Base-by-base conservation (phyloP, 2,797 vertebrate genomes). In the Melanotaenia pygmaea region DNA sequence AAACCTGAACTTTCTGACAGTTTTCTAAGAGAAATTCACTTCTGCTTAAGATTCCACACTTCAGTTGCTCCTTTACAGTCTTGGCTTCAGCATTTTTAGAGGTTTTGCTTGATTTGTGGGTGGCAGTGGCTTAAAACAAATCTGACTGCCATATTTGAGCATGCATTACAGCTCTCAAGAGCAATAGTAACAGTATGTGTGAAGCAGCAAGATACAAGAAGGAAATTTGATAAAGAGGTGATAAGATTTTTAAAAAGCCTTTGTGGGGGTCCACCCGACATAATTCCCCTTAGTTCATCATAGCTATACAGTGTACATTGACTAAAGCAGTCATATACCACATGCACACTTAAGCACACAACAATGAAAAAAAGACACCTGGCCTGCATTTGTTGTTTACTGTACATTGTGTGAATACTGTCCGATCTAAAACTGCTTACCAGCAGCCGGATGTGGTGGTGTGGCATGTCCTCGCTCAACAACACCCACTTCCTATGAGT, bases 401-500 rank as follows among this genome's bases (percentile, higher is more conserved):
- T 88, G 90, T 92, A 89, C 86, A 84, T 77, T 43, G 72, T 88
- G 89, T 81, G 87, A 91, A 86, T 65, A 71, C 71, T 72, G 84
- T 82, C 85, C 88, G 68, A 32, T 89, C 80, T 86, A 67, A 88
- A 82, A 81, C 83, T 74, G 76, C 76, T 75, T 87, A 74, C 87
- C 83, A 82, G 86, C 85, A 85, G 82, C 90, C 92, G 92, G 92
- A 93, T 93, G 91, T 92, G 90, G 91, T 89, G 70, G 70, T 60
- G 81, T 67, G 84, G 87, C 86, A 86, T 76, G 85, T 90, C 89
- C 90, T 90, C 68, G 85, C 88, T 89, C 73, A 94, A 93, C 90
- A 94, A 95, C 94, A 91, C 93, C 93, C 92, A 95, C 92, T 95
- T 95, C 95, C 95, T 94, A 86, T 89, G 87, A 94, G 91, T 94